Base-by-base conservation (phyloP, 2,888 invertebrate genomes). In the Philhelius pedissequus region DNA sequence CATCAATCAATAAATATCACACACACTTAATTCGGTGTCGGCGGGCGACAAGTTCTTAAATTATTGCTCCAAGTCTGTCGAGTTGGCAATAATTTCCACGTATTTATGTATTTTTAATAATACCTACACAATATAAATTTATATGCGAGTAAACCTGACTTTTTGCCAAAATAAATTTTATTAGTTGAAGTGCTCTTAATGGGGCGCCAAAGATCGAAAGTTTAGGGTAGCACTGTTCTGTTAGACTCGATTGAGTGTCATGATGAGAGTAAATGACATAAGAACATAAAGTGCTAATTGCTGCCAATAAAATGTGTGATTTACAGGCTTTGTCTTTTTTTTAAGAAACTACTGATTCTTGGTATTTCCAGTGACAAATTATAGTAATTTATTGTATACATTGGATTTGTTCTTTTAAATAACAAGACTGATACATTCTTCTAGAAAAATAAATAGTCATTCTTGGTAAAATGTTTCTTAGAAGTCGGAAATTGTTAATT, bases 1-100 rank as follows among this genome's bases (percentile, higher is more conserved):
- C 80, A 76, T 76, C 69, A 64, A 75, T 76, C 76, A 81, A 81
- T 81, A 75, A 76, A 73, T 70, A 81, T 69, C 62, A 45, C 52
- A 45, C 52, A 52, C 60, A 66, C 64, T 74, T 68, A 60, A 78
- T 73, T 74, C 60, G 66, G 35, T 78, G 78, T 50, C 66, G 64
- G 38, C 56, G 77, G 64, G 38, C 56, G 77, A 77, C 77, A 62
- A 50, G 68, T 68, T 75, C 22, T 58, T 69, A 43, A 70, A 77
- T 45, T n/a, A n/a, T n/a, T 70, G 52, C 45, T 70, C 20, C n/a
- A 52, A 13, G 30, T 54, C 62, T 48, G 71, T 48, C 56, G 62
- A 13, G 43, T 64, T 64, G 64, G 64, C 32, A 48, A 64, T 64
- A 64, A 64, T 64, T 48, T 64, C n/a, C 13, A 18, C 32, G 48